Percentiles rank a stretch among this genome's conserved stretches.
phyloP scores from a whole-genome alignment of 2,113 vertebrate genomes.

The Oreotrochilus melanogaster region DNA sequence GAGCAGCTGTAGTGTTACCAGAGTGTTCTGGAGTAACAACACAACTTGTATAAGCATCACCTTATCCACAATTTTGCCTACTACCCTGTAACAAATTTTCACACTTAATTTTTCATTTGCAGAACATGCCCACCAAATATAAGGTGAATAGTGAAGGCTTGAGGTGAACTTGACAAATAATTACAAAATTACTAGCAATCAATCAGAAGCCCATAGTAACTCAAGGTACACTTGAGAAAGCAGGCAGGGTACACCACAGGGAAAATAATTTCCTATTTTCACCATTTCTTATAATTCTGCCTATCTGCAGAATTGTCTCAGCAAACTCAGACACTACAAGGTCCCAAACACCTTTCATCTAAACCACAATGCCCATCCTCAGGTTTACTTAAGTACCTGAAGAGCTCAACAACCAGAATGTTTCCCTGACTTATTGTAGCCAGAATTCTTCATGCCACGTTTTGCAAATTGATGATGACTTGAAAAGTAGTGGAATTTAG shows the following conservation, averaged over 20 bases:
- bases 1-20: not conserved
- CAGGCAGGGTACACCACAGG: not conserved
- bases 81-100: not conserved
- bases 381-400: not conserved
- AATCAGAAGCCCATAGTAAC: not conserved
- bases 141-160: not conserved
- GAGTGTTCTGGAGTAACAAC: not conserved
- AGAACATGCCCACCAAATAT: not conserved
- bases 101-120: not conserved
- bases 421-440: conserved; percentile 44
- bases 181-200: not conserved
- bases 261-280: not conserved
- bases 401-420: not conserved
- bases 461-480: conserved; percentile 46
- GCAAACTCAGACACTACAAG: not conserved
- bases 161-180: not conserved
- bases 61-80: not conserved
- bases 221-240: not conserved
- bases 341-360: not conserved
- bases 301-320: not conserved
- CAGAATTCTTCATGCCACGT: conserved; percentile 48
- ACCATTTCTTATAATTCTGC: not conserved
- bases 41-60: rapidly evolving
- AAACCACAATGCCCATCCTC: not conserved
- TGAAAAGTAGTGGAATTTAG: conserved; percentile 59